Base-by-base conservation (phyloP, 2,888 invertebrate genomes). In the Pollenia amentaria region DNA sequence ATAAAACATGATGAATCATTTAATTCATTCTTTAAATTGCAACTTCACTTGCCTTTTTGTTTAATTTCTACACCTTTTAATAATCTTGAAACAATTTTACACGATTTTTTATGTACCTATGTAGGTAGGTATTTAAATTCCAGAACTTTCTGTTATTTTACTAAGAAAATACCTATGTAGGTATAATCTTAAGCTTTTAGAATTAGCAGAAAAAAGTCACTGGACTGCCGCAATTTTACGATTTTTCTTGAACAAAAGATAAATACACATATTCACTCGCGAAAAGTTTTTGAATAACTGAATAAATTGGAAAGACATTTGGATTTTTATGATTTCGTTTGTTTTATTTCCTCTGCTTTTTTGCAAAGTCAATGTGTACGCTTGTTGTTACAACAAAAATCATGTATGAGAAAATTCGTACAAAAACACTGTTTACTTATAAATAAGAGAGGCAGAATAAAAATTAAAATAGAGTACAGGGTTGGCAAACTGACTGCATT, bases 41-140 rank as follows among this genome's bases (percentile, higher is more conserved):
- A 78, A 72, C 65, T 78, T 48, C 64, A 72, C 55, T 67, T 57
- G 65, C 53, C 57, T 78, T 73, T 62, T 72, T 64, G 44, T 51
- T 40, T 48, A 42, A 53, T n/a, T 12, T 53, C 9, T 77, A 57
- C 42, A 51, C 38, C 12, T 57, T 44, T 16, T 55, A 16, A n/a
- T 16, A 69, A 55, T 51, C 62, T 78, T 46, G 29, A 29, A 29
- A 18, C n/a, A 18, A 21, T 51, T 64, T 38, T 55, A 12, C 38
- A 38, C 16, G 46, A 4, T 38, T 48, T 67, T 67, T 51, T 38
- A 21, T 18, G 14, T 55, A n/a, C n/a, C n/a, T n/a, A n/a, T n/a
- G n/a, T n/a, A n/a, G n/a, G n/a, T n/a, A n/a, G n/a, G n/a, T n/a
- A 12, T 62, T 16, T 38, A 77, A 53, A 21, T 46, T 76, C 29